Conservation (phyloP, 2,113 vertebrate species). For the Tringa solitaria region DNA sequence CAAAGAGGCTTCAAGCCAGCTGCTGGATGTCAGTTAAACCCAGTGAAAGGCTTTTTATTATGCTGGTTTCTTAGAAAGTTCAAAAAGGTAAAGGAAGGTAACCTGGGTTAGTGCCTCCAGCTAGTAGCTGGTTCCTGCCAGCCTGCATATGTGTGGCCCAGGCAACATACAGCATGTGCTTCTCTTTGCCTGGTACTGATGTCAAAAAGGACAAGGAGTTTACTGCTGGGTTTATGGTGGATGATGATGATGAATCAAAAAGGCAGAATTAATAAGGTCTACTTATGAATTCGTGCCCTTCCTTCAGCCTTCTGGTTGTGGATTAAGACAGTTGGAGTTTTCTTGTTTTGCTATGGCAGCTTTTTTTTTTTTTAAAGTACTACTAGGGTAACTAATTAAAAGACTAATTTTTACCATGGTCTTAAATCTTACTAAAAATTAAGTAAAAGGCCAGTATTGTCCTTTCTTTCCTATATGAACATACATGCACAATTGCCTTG, state of each 20-base stretch:
- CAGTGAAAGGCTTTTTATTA: not conserved
- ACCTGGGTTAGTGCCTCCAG: not conserved
- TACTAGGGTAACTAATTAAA: not conserved
- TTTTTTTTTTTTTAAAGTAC: not conserved
- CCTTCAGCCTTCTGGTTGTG: not conserved
- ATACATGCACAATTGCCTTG: not conserved
- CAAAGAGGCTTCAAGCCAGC: not conserved
- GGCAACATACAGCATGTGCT: not conserved
- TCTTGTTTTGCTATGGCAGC: not conserved
- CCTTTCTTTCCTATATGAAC: not conserved
- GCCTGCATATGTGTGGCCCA: fast-evolving
- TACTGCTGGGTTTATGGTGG: not conserved
- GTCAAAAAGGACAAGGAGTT: not conserved
- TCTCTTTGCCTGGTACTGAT: not conserved
- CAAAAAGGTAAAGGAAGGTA: not conserved
- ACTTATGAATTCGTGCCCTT: not conserved
- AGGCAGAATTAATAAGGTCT: not conserved
- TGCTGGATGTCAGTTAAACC: not conserved
- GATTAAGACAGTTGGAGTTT: not conserved
- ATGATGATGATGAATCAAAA: not conserved
- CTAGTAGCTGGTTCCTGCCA: not conserved
- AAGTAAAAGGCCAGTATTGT: not conserved
- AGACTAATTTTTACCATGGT: not conserved
- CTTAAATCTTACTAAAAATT: not conserved
- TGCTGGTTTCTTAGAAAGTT: not conserved